Percentiles rank a stretch among this genome's conserved stretches.
Conservation (phyloP, 2,888 invertebrate species). For the Catocala sponsa region DNA sequence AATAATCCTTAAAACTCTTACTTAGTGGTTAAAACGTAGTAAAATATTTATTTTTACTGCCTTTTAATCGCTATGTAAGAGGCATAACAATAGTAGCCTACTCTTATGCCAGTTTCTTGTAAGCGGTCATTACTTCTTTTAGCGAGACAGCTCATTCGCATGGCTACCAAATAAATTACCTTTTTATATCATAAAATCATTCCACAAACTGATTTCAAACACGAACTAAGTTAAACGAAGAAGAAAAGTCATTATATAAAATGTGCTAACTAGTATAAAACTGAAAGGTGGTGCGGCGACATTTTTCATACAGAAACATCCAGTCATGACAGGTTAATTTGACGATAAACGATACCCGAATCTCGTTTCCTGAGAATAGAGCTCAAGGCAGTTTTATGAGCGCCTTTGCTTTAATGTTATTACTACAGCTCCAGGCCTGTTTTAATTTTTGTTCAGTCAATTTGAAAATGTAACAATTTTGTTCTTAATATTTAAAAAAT, state of each 20-base stretch:
- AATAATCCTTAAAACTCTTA: too few relatives aligned
- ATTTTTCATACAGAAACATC: slow-evolving; percentile 51
- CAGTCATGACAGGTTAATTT: slow-evolving; percentile 64
- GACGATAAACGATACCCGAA: slow-evolving; percentile 48
- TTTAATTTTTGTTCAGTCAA: slow-evolving; percentile 11
- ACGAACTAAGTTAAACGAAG: neutral
- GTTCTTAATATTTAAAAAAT: slow-evolving; percentile 1
- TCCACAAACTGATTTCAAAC: too few relatives aligned
- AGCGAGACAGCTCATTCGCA: too few relatives aligned
- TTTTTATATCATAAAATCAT: too few relatives aligned
- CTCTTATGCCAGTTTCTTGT: too few relatives aligned
- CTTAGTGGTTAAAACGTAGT: too few relatives aligned
- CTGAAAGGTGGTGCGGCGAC: slow-evolving; percentile 19
- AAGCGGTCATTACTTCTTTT: too few relatives aligned
- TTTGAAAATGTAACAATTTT: slow-evolving; percentile 10
- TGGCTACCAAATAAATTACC: too few relatives aligned
- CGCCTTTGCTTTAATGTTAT: slow-evolving; percentile 10
- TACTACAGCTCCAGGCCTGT: slow-evolving; percentile 2
- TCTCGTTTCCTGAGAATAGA: slow-evolving; percentile 39
- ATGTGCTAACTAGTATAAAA: slow-evolving; percentile 23
- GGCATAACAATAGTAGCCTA: too few relatives aligned
- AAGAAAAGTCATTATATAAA: slow-evolving; percentile 3
- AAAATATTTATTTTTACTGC: too few relatives aligned
- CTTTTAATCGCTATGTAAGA: too few relatives aligned
- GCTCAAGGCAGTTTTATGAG: slow-evolving; percentile 40